Base-by-base conservation (phyloP, 2,888 invertebrate genomes). In the Esperia sulphurella region DNA sequence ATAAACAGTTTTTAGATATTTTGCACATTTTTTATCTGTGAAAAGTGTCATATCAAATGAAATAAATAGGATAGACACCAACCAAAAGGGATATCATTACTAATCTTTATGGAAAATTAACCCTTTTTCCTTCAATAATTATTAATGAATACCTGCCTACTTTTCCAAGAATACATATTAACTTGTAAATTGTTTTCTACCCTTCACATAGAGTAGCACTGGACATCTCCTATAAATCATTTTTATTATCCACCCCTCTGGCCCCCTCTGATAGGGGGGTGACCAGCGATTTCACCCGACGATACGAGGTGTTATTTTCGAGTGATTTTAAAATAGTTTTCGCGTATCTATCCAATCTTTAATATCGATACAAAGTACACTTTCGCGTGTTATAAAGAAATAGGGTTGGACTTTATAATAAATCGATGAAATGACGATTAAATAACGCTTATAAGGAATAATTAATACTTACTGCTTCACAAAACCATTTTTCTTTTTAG, bases 211-310 rank as follows among this genome's bases (percentile, higher is more conserved):
- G 74, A 79, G 75, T 75, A 68, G 71, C 64, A 65, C 75, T 81
- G 85, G 86, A 83, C 85, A 82, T 82, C 71, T 74, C 71, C 68
- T 69, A 86, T 89, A 87, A 88, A 89, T 89, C 86, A 87, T 85
- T 84, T 86, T 86, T 87, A 83, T 81, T 79, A 79, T 78, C 68
- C 67, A 58, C 59, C 65, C 71, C 68, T 73, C 64, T 59, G 53
- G 52, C 54, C 68, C 41, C 74, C 55, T 56, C 66, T 65, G 65
- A 65, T 60, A 67, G 56, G 72, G 75, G 73, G 75, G 75, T 81
- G 80, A 79, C 77, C 72, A 58, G 77, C 78, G 68, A 72, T 78
- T 77, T 71, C 58, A 57, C 55, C 66, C 63, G 59, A 65, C 37
- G 68, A 63, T 69, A 66, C 58, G 45, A 58, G 62, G 63, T 65